phyloP scores from a whole-genome alignment of 2,888 invertebrate genomes.

The Parapristionchus giblindavisi region DNA sequence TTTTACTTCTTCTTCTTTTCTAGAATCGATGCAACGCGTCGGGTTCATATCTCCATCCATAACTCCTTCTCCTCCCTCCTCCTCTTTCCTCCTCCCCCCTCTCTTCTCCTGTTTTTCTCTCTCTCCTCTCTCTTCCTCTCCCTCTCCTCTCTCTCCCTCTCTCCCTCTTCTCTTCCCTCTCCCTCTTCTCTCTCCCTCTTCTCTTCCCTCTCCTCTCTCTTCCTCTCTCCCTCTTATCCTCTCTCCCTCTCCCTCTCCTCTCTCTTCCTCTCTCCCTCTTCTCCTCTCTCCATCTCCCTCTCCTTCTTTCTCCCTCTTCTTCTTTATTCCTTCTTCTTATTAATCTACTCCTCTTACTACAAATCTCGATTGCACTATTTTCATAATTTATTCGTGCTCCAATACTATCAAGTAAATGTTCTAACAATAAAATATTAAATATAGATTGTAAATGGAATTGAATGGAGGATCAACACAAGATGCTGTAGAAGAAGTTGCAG shows the following conservation, averaged over 20 bases:
- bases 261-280: neutral
- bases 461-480: too few relatives aligned
- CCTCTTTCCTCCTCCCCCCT: neutral
- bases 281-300: neutral
- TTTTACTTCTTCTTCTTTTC: too few relatives aligned
- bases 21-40: too few relatives aligned
- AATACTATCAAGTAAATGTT: neutral
- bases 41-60: neutral
- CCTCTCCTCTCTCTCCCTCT: neutral
- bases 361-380: neutral
- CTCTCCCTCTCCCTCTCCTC: neutral
- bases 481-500: constrained; percentile 16
- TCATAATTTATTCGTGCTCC: constrained; percentile 5
- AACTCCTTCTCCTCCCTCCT: constrained; percentile 11
- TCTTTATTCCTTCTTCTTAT: neutral
- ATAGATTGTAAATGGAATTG: too few relatives aligned
- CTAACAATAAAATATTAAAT: too few relatives aligned
- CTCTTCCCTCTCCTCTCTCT: neutral
- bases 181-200: constrained; percentile 1
- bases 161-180: constrained; percentile 15
- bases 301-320: constrained; percentile 4
- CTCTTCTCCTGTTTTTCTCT: constrained; percentile 7
- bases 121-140: neutral
- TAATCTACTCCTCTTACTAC: neutral
- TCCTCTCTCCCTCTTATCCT: neutral